phyloP scores from a whole-genome alignment of 2,797 vertebrate species.

The Microctenopoma steveboyesi region DNA sequence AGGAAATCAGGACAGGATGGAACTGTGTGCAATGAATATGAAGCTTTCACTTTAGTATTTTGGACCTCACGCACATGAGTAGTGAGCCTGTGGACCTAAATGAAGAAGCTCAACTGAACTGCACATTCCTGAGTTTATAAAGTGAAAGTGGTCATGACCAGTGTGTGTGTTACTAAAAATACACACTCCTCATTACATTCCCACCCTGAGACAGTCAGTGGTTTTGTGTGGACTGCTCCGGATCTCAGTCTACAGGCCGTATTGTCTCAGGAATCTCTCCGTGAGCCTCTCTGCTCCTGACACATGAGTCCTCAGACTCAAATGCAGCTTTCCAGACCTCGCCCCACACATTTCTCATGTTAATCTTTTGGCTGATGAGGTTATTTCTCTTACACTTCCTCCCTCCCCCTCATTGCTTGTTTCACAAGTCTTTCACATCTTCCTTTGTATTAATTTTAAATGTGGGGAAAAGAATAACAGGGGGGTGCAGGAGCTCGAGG shows the following conservation, averaged over 20 bases:
- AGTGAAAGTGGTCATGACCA: background rate
- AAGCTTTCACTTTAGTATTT: too few relatives aligned
- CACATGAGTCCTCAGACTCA: constrained; percentile 19
- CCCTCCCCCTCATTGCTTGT: background rate
- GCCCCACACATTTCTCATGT: constrained; percentile 36
- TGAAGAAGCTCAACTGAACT: background rate
- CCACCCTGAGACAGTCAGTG: constrained; percentile 10
- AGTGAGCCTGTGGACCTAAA: too few relatives aligned
- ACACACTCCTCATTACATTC: constrained; percentile 3
- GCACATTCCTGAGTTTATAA: constrained; percentile 5
- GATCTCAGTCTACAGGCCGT: too few relatives aligned
- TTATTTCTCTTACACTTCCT: constrained; percentile 43
- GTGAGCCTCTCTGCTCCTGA: constrained; percentile 11
- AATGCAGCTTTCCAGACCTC: constrained; percentile 40
- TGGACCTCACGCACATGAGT: too few relatives aligned
- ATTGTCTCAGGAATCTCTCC: background rate
- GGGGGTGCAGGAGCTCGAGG: background rate
- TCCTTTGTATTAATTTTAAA: background rate
- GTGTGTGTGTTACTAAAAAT: constrained; percentile 8
- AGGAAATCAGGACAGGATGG: too few relatives aligned
- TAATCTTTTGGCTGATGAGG: constrained; percentile 35
- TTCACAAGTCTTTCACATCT: background rate
- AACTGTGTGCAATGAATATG: too few relatives aligned
- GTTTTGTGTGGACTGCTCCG: too few relatives aligned
- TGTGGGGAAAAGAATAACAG: background rate